Evolutionary conservation across 2,113 vertebrate species (phyloP).

Genomic region (Geococcyx californianus): DNA sequence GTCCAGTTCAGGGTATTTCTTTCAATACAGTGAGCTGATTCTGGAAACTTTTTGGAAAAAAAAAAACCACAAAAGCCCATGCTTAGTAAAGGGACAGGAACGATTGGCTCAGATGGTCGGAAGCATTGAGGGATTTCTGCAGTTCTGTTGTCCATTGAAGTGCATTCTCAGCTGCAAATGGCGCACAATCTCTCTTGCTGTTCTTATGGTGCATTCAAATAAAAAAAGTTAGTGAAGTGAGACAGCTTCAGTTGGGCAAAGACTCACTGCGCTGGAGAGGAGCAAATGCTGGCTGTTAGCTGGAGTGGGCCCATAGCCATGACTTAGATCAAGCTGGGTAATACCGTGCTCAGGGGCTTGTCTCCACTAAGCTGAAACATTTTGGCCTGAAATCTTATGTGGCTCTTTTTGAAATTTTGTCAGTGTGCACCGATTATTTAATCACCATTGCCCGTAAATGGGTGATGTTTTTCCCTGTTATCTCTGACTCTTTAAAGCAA

Average conservation of each 20-base stretch:
- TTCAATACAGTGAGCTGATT: slow-evolving; percentile 59
- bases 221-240: neutral
- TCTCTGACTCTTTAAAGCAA: slow-evolving; percentile 30
- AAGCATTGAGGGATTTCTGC: slow-evolving; percentile 24
- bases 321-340: neutral
- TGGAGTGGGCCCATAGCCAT: neutral
- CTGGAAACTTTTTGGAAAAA: slow-evolving; percentile 37
- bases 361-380: neutral
- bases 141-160: slow-evolving; percentile 59
- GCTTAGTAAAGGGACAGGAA: neutral
- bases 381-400: neutral
- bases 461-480: neutral
- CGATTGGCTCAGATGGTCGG: neutral
- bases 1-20: slow-evolving; percentile 28
- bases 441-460: neutral
- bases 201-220: slow-evolving; percentile 16
- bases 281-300: neutral
- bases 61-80: neutral
- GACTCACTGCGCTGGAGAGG: neutral
- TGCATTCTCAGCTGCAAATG: slow-evolving; percentile 70
- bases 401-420: neutral
- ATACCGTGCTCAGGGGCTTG: fast-evolving
- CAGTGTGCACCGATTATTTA: neutral
- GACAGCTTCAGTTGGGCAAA: neutral
- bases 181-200: slow-evolving; percentile 51